These are phyloP conservation scores for Drosophila engyochracea DNA, from an alignment of 2,888 invertebrate genomes.

Conservation along the genomic window DNA sequence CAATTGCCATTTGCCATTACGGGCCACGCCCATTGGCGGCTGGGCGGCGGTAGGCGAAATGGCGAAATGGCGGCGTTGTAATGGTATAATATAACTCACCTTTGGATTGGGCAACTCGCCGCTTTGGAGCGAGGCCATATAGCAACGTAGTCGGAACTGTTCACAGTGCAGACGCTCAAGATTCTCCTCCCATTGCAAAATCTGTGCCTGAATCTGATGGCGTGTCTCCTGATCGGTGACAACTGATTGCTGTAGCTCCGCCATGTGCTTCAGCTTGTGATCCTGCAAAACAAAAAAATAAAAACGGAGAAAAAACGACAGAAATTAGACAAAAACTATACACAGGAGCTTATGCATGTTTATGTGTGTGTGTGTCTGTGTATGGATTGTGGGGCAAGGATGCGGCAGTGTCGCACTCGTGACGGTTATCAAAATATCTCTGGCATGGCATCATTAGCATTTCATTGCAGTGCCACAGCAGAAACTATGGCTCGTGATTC, in stretches of 20 bases:
- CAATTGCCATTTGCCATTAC: slow-evolving; percentile 64
- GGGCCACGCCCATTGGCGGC: slow-evolving; percentile 6
- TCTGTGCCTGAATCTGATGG: slow-evolving; percentile 96
- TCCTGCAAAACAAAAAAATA: slow-evolving; percentile 89
- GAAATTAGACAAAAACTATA: slow-evolving; percentile 44
- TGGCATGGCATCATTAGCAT: slow-evolving; percentile 77
- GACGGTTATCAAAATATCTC: slow-evolving; percentile 66
- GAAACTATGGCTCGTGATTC: slow-evolving; percentile 40
- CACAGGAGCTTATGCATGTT: neutral
- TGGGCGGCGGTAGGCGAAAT: neutral
- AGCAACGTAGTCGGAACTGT: slow-evolving; percentile 97
- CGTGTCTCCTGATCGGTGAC: slow-evolving; percentile 96
- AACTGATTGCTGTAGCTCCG: slow-evolving; percentile 98
- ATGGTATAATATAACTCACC: slow-evolving; percentile 87
- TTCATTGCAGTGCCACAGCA: slow-evolving; percentile 67
- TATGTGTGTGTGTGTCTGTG: slow-evolving; percentile 3
- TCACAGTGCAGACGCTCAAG: slow-evolving; percentile 98
- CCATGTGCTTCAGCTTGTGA: slow-evolving; percentile 98
- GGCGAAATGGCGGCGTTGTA: slow-evolving; percentile 3
- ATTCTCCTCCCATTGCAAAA: slow-evolving; percentile 98
- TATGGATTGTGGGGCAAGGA: slow-evolving; percentile 27
- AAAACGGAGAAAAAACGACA: slow-evolving; percentile 34
- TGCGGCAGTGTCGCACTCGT: slow-evolving; percentile 39
- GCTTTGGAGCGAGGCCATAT: slow-evolving; percentile 98
- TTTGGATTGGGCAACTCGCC: slow-evolving; percentile 99